These are phyloP conservation scores for Enteromius fasciolatus DNA, from an alignment of 2,797 vertebrate species.

Conservation along the genomic window DNA sequence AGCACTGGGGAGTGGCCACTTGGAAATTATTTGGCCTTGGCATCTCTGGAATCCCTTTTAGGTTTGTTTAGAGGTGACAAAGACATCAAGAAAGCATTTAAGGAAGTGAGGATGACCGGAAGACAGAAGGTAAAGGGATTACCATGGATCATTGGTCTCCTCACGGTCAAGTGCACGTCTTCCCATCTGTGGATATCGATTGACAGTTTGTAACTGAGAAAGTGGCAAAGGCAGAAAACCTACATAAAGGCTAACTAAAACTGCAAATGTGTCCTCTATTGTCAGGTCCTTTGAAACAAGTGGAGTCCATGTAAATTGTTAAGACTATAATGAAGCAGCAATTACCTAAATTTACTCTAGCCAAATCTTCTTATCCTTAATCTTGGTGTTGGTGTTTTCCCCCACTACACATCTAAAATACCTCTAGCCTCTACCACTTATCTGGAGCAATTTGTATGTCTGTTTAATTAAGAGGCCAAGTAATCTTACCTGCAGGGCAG, in stretches of 20 bases:
- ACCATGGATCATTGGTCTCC: constrained; percentile 26
- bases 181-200: not conserved
- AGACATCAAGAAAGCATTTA: constrained; percentile 61
- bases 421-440: constrained; percentile 48
- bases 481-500: constrained; percentile 69
- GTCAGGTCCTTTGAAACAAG: not conserved
- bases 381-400: constrained; percentile 23
- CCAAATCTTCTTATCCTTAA: constrained; percentile 25
- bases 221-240: not conserved
- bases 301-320: not conserved
- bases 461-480: constrained; percentile 68
- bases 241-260: not conserved
- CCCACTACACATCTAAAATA: constrained; percentile 22
- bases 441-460: constrained; percentile 67
- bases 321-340: constrained; percentile 25
- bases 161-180: constrained; percentile 41
- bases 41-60: constrained; percentile 67
- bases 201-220: constrained; percentile 4
- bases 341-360: constrained; percentile 9
- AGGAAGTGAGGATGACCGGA: constrained; percentile 48
- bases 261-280: not conserved
- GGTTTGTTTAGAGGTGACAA: constrained; percentile 65
- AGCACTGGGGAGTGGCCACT: constrained; percentile 45
- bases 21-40: constrained; percentile 56
- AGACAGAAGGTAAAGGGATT: constrained; percentile 44